Evolutionary conservation across 2,113 vertebrate species (phyloP).

Genomic region (Phalacrocorax aristotelis): DNA sequence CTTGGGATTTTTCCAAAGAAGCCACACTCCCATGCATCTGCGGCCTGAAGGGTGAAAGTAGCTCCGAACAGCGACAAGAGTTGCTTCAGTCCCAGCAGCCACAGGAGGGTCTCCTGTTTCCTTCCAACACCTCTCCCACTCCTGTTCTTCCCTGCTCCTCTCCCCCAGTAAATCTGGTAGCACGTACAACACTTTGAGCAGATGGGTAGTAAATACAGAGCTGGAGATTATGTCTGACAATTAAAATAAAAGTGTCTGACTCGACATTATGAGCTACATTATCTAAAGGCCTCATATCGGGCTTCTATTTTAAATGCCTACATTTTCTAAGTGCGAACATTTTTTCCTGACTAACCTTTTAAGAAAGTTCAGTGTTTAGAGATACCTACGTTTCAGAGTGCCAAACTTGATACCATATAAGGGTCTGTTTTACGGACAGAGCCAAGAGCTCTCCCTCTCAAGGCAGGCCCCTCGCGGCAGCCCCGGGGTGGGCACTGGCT

Average conservation of each 20-base stretch:
- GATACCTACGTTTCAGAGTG: not conserved
- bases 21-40: not conserved
- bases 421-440: not conserved
- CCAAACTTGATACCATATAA: not conserved
- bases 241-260: slow-evolving; percentile 41
- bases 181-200: slow-evolving; percentile 28
- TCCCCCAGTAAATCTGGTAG: slow-evolving; percentile 52
- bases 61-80: not conserved
- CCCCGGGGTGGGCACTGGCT: not conserved
- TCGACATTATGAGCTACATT: not conserved
- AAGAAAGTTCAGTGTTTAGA: slow-evolving; percentile 27
- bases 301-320: not conserved
- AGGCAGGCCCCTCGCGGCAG: not conserved
- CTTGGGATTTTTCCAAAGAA: not conserved
- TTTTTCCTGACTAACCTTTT: slow-evolving; percentile 1
- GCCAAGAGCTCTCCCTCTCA: not conserved
- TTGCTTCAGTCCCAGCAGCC: not conserved
- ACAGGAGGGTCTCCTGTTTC: not conserved
- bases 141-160: slow-evolving; percentile 30
- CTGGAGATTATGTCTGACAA: slow-evolving; percentile 39
- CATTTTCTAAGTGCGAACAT: not conserved
- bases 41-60: not conserved
- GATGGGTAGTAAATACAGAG: slow-evolving; percentile 51
- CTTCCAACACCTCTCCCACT: slow-evolving; percentile 46
- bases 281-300: not conserved